Evolutionary conservation across 2,113 vertebrate genomes (phyloP).

Genomic region (Coreoperca whiteheadi): DNA sequence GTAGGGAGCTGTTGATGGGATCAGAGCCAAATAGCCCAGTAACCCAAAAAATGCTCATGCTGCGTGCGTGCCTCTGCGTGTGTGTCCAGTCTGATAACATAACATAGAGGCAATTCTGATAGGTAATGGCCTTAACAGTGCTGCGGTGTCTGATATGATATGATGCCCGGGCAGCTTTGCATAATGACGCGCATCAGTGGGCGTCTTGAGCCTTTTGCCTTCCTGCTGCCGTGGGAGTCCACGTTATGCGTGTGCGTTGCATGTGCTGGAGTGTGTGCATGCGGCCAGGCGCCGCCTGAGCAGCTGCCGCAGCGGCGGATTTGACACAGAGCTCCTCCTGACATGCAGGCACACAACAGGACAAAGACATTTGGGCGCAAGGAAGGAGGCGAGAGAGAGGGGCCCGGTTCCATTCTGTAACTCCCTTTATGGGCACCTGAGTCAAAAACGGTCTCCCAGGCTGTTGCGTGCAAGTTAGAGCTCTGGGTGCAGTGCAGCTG

Average conservation of each 20-base stretch:
- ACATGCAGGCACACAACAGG: conserved; percentile 29
- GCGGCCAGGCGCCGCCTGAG: conserved; percentile 3
- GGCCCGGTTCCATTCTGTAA: conserved; percentile 8
- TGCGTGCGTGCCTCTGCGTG: not conserved
- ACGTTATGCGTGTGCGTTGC: conserved; percentile 11
- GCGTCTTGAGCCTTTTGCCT: conserved; percentile 37
- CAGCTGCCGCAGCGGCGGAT: conserved; percentile 65
- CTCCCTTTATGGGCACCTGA: conserved; percentile 28
- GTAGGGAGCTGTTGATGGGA: conserved; percentile 19
- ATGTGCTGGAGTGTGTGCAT: conserved; percentile 24
- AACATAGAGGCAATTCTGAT: not conserved
- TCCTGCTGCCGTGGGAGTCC: conserved; percentile 40
- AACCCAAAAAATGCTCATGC: conserved; percentile 27
- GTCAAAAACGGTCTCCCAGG: conserved; percentile 29
- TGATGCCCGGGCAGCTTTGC: conserved; percentile 58
- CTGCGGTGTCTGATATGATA: conserved; percentile 10
- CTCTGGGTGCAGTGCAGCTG: conserved; percentile 46
- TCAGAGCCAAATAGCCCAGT: conserved; percentile 6
- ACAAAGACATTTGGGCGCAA: conserved; percentile 34
- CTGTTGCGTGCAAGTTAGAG: conserved; percentile 1
- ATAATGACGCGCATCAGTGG: conserved; percentile 58
- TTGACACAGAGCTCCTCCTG: conserved; percentile 47
- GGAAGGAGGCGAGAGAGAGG: conserved; percentile 11
- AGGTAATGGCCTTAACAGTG: not conserved
- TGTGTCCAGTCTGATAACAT: not conserved